Evolutionary conservation across 2,113 vertebrate genomes (phyloP), one percentile per base, ranked within the genome.

Genomic region (Mola mola): DNA sequence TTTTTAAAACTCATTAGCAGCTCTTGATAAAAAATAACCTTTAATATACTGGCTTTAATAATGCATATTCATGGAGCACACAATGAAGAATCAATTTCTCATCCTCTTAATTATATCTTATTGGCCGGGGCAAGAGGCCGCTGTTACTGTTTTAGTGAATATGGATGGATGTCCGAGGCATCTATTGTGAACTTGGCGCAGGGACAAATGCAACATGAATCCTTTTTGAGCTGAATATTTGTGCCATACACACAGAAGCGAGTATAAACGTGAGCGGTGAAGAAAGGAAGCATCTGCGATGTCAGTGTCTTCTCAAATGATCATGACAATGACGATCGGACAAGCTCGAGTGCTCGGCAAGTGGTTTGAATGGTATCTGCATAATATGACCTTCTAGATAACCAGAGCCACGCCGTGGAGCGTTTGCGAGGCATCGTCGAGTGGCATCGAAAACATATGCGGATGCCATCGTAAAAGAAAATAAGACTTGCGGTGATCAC

Each of bases 81-180:
- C 71, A 86, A 89, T 86, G 83, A 86, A 73, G 60, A 68, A 89
- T 90, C 85, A 87, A 90, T 89, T 83, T 66, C 60, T 83, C 84
- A 89, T 88, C 76, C 79, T 79, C 66, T 85, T 85, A 88, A 90
- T 90, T 88, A 85, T 73, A 85, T 86, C 88, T 85, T 72, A 70
- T 71, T 81, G 72, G 84, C 83, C 75, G 67, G 76, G 60, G 78
- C 60, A 58, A 52, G 64, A 75, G 15, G 62, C n/a, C n/a, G 49
- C 70, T 81, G 78, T 59, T 58, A 84, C 53, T 40, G 59, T 81
- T 74, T 81, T 22, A 8, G 60, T 66, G 69, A 75, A 81, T 74
- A 75, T 62, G 47, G 62, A 72, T 65, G 80, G 62, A 52, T 51
- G 22, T 61, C 52, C 66, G 25, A 19, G 58, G 70, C 36, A 60